Base-by-base conservation (phyloP, 1,140 invertebrate species). In the Caenorhabditis briggsae region DNA sequence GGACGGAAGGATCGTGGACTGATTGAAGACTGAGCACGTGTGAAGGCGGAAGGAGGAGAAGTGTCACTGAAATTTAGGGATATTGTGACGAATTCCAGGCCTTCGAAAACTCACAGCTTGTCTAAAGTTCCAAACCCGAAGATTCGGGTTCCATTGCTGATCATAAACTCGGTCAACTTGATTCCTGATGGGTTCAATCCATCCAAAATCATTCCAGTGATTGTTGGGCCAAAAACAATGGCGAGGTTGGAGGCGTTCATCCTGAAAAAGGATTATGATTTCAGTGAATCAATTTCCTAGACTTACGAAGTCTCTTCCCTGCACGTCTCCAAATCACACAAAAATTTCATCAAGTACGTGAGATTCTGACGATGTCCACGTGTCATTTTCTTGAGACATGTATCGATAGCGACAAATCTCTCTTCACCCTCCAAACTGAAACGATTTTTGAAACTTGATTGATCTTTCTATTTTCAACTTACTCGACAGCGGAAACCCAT, bases 211-310 rank as follows among this genome's bases (percentile, higher is more conserved):
- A 64, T 78, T 33, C 86, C 86, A 61, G 85, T 55, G 12, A 87
- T 70, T 5, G 87, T 87, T 25, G 86, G 86, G 3, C 43, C 86
- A 23, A 87, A 82, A 14, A 87, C 86, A 14, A 87, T 87, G 25
- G 86, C 86, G 6, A 87, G 59, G 64, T 87, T 87, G 8, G 56
- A 61, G 25, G 83, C 83, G 25, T 84, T 87, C 86, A 87, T 87
- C 2, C 86, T 87, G 55, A 55, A 78, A 25, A 20, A 7, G 25
- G 1, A 18, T 23, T 5, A 56, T 61, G 41, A 46, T 9, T 43
- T n/a, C 6, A 0, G n/a, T 78, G 78, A 20, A 8, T 41, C 12
- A 23, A 59, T 11, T 18, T 5, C 0, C 18, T 23, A 41, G 14
- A 61, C 86, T 87, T 7, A 87, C 86, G 83, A 74, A 18, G 82